These are phyloP conservation scores for Regulus satrapa DNA, from an alignment of 2,113 vertebrate genomes.

Conservation along the genomic window DNA sequence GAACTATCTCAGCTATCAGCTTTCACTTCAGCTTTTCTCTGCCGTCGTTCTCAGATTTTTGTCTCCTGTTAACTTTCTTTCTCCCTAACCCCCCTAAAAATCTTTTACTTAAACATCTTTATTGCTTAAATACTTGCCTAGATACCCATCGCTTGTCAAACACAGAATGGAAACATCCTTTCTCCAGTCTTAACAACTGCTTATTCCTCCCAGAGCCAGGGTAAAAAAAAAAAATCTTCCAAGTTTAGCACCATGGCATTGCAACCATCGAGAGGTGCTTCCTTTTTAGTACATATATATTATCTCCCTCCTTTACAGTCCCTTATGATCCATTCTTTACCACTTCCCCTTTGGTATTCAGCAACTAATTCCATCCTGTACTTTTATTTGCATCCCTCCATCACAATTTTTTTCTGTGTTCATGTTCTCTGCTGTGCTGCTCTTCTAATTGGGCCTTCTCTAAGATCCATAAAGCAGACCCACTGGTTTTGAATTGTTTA, in stretches of 20 bases:
- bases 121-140: not conserved
- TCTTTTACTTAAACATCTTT: not conserved
- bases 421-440: not conserved
- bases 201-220: not conserved
- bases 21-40: not conserved
- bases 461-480: not conserved
- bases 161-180: not conserved
- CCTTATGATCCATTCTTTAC: not conserved
- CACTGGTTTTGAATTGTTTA: not conserved
- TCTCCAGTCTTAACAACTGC: not conserved
- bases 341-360: not conserved
- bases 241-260: not conserved
- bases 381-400: not conserved
- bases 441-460: not conserved
- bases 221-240: not conserved
- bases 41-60: not conserved
- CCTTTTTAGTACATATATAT: not conserved
- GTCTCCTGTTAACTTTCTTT: not conserved
- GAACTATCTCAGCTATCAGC: not conserved
- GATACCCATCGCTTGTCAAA: not conserved
- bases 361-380: not conserved
- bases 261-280: not conserved
- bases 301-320: not conserved
- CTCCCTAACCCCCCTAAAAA: not conserved
- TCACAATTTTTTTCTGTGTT: not conserved